These are phyloP conservation scores for Drosophila azteca DNA, from an alignment of 1,140 invertebrate species.

Conservation along the genomic window DNA sequence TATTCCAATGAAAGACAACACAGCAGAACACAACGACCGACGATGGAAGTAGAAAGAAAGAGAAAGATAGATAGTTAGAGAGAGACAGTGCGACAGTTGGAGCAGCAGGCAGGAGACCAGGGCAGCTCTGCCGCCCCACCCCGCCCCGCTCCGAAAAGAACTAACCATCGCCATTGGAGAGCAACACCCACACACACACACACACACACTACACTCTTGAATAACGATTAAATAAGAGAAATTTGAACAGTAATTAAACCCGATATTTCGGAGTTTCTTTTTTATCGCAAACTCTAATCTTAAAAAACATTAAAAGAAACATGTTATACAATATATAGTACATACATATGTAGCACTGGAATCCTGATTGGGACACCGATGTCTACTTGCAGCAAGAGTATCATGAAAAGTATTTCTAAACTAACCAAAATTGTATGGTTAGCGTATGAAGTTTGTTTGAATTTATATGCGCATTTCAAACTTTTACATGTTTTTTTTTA, in stretches of 20 bases:
- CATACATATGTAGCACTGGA: constrained; percentile 29
- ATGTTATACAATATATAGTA: constrained; percentile 3
- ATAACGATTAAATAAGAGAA: constrained; percentile 19
- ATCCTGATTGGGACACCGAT: constrained; percentile 14
- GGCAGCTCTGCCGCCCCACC: constrained; percentile 22
- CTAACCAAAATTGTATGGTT: constrained; percentile 51
- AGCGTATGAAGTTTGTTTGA: constrained; percentile 50
- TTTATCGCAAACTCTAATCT: constrained; percentile 12
- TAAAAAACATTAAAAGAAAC: background rate
- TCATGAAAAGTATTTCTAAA: constrained; percentile 73
- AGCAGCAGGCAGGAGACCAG: constrained; percentile 1
- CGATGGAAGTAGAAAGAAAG: constrained; percentile 14
- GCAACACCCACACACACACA: background rate
- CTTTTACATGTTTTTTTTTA: constrained; percentile 77
- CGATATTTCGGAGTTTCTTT: constrained; percentile 37
- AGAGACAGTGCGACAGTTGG: background rate
- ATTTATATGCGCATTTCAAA: constrained; percentile 73
- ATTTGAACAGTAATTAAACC: constrained; percentile 9
- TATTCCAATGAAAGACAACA: constrained; percentile 51
- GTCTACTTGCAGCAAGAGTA: constrained; percentile 42
- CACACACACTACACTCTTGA: constrained; percentile 12
- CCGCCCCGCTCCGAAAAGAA: constrained; percentile 6
- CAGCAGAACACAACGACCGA: constrained; percentile 27
- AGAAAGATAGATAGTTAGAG: background rate
- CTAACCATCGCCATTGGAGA: constrained; percentile 24